Evolutionary conservation across 2,113 vertebrate species (phyloP).

Genomic region (Tylochromis polylepis): DNA sequence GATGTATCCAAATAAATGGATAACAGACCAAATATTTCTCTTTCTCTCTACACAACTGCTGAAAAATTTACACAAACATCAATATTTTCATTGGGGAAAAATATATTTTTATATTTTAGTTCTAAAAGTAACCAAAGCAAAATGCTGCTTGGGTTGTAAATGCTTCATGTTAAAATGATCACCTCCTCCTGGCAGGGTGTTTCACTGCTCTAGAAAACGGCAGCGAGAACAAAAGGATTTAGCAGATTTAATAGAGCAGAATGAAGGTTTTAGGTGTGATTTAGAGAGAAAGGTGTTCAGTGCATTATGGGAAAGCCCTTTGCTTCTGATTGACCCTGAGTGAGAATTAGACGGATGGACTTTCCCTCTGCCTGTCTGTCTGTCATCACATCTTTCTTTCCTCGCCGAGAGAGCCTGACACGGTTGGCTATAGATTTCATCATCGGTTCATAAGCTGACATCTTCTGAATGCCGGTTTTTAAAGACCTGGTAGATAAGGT

Average conservation of each 20-base stretch:
- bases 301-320: not conserved
- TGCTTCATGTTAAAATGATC: not conserved
- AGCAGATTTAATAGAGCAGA: not conserved
- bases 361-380: not conserved
- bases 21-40: not conserved
- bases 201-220: not conserved
- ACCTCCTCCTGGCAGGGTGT: not conserved
- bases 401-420: not conserved
- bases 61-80: not conserved
- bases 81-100: not conserved
- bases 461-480: not conserved
- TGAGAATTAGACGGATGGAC: not conserved
- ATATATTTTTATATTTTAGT: not conserved
- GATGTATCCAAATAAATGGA: not conserved
- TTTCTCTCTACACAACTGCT: not conserved
- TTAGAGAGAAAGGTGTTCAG: not conserved
- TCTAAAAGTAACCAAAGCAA: not conserved
- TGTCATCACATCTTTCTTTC: not conserved
- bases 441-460: not conserved
- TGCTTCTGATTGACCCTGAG: not conserved
- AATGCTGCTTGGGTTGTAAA: not conserved
- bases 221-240: not conserved
- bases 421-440: not conserved
- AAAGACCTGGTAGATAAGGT: not conserved
- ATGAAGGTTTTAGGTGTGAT: not conserved